Conservation (phyloP, 1,140 invertebrate genomes). For the Zophobas atratus region DNA sequence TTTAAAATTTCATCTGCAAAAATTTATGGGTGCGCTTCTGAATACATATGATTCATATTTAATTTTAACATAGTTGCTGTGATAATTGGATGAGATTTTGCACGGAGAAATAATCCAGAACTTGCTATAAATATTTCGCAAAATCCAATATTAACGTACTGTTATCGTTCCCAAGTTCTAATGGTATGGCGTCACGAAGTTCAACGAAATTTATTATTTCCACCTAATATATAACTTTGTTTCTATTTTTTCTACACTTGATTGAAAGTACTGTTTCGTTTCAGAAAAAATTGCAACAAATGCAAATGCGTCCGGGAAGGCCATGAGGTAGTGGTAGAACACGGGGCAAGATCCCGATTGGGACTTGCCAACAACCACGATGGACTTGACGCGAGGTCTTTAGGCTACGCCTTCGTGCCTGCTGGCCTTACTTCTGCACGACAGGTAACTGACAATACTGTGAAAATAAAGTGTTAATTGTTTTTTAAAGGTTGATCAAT, state of each 20-base stretch:
- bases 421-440: slow-evolving; percentile 78
- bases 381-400: slow-evolving; percentile 71
- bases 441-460: slow-evolving; percentile 67
- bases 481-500: slow-evolving; percentile 75
- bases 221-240: too few species aligned
- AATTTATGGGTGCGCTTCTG: not conserved
- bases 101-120: slow-evolving; percentile 19
- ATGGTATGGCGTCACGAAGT: slow-evolving; percentile 19
- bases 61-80: not conserved
- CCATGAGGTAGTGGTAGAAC: slow-evolving; percentile 64
- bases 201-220: slow-evolving; percentile 22
- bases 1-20: not conserved
- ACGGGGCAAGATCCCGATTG: slow-evolving; percentile 63
- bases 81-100: slow-evolving; percentile 1
- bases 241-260: too few species aligned
- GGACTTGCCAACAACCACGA: slow-evolving; percentile 60
- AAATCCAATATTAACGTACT: slow-evolving; percentile 21
- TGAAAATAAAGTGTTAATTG: slow-evolving; percentile 8
- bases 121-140: slow-evolving; percentile 8
- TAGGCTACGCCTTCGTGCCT: slow-evolving; percentile 87
- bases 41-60: not conserved
- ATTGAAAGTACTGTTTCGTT: slow-evolving; percentile 50
- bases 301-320: slow-evolving; percentile 65
- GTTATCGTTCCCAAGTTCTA: slow-evolving; percentile 5
- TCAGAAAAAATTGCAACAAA: slow-evolving; percentile 65